Evolutionary conservation across 2,888 invertebrate species (phyloP).

Genomic region (Pseudococcus jackbeardsleyi): DNA sequence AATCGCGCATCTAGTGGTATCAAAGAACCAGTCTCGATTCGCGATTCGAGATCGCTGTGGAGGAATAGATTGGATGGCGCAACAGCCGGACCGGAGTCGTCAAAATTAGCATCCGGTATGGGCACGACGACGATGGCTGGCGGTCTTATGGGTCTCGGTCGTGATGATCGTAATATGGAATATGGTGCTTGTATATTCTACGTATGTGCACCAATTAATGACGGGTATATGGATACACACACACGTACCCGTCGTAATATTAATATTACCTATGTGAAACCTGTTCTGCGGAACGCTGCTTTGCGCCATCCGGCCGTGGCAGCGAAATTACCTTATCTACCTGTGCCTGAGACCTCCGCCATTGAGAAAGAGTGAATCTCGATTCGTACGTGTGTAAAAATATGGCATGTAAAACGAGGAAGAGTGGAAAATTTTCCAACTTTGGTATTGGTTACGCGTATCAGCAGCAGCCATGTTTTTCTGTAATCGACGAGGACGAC

Average conservation of each 20-base stretch:
- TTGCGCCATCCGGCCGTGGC: background rate
- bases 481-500: too few species aligned
- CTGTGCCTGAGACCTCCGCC: background rate
- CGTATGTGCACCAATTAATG: too few species aligned
- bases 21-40: too few species aligned
- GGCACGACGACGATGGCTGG: background rate
- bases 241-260: too few species aligned
- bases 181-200: too few species aligned
- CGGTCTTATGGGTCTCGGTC: too few species aligned
- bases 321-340: background rate
- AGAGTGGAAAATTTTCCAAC: background rate
- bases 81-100: background rate
- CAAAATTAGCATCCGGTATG: conserved; percentile 4
- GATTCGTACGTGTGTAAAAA: background rate
- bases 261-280: background rate
- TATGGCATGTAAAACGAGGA: background rate
- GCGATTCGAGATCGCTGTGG: too few species aligned
- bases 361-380: background rate
- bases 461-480: too few species aligned
- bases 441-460: background rate
- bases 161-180: too few species aligned
- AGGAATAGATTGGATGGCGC: too few species aligned
- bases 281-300: background rate
- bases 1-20: too few species aligned
- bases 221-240: too few species aligned